Evolutionary conservation across 2,797 vertebrate genomes (phyloP), one percentile per base, ranked within the genome.

Genomic region (Capromys pilorides): DNA sequence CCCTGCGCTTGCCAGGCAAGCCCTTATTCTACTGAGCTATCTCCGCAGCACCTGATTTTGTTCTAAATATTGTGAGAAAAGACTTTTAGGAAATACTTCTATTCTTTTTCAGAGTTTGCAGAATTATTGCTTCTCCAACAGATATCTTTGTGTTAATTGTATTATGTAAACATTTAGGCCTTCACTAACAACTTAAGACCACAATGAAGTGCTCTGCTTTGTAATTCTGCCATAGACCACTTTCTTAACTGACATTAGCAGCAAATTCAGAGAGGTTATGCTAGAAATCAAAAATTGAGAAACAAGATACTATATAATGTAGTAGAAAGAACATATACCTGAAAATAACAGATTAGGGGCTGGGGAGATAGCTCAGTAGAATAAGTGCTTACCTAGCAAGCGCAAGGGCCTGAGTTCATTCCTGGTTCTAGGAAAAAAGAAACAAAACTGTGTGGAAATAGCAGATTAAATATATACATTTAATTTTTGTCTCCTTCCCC

Each of bases 61-160:
- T 93, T 94, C 67, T 78, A 80, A 77, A 14, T 89, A 31, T 91
- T 92, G 80, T 80, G 83, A 19, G 88, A 83, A 94, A 91, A 94
- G 39, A 59, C 6, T 88, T 89, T 88, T 2, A 36, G 39, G 41
- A 95, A 80, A 81, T 78, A 96, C 75, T 88, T 94, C 6, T 95
- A 0, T 82, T 94, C 33, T 94, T n/a, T 94, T 90, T 88, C 85
- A 93, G 61, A 94, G 11, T 51, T 79, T 59, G 41, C 87, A 16
- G 19, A 31, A 45, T 84, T 93, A 84, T 71, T 94, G 77, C 73
- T 94, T 93, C 83, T 86, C 89, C 87, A 61, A 28, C 62, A 62
- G 84, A 59, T 77, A 79, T 64, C 41, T 90, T 77, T 90, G 26
- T 78, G 11, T 51, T 39, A 87, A 59, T 14, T 86, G 18, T 87